phyloP scores from a whole-genome alignment of 2,797 vertebrate species.

The Erethizon dorsatum region DNA sequence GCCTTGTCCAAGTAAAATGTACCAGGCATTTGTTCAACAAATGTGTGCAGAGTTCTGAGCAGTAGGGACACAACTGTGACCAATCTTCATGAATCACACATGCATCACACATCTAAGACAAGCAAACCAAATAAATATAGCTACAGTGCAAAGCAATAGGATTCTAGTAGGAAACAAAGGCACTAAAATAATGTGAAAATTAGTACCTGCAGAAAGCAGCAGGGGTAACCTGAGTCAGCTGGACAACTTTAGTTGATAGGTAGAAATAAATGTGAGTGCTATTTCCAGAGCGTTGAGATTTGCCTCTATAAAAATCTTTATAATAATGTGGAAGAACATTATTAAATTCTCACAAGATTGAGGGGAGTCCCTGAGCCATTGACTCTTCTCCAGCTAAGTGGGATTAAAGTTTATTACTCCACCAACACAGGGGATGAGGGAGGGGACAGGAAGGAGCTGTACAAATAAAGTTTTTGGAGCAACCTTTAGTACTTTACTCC shows the following conservation, averaged over 20 bases:
- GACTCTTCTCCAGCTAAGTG: background rate
- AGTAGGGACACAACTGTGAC: background rate
- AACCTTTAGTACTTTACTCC: background rate
- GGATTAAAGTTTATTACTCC: background rate
- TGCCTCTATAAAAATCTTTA: background rate
- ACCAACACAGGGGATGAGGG: background rate
- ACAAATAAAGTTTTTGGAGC: background rate
- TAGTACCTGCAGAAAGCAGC: background rate
- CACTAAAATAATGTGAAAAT: constrained; percentile 22
- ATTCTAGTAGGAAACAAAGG: background rate
- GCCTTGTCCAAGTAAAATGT: background rate
- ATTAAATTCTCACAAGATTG: background rate
- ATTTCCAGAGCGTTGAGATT: background rate
- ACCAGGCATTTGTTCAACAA: background rate
- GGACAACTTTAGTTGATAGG: background rate
- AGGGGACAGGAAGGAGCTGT: background rate
- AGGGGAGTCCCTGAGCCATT: background rate
- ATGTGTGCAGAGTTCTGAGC: background rate
- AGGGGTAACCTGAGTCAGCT: background rate
- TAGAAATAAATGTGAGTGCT: constrained; percentile 1
- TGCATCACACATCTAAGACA: background rate
- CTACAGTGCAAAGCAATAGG: background rate
- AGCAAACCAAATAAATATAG: constrained; percentile 7
- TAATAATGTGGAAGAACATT: background rate
- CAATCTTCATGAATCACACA: background rate